Evolutionary conservation across 2,888 invertebrate genomes (phyloP), one percentile per base, ranked within the genome.

Genomic region (Ariolimax columbianus): DNA sequence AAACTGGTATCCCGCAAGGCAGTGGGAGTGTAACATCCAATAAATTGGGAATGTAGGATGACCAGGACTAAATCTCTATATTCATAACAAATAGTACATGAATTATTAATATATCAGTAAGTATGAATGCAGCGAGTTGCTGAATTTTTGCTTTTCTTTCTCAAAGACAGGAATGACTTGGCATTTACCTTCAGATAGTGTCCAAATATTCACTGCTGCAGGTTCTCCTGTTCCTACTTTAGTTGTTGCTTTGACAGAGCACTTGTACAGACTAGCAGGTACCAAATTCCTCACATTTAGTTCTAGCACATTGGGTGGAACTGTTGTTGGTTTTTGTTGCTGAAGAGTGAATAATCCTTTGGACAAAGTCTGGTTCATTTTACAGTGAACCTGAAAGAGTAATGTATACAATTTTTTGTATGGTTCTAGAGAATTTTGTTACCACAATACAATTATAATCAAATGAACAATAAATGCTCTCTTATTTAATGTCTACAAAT

Each of bases 251-350:
- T 95, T 95, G 0, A 98, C 95, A 63, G 96, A 96, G 68, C 98
- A 95, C 88, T 96, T 96, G 93, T 97, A 98, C 86, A 95, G 94
- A 0, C 97, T 96, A 0, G 97, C 97, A 0, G 97, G 97, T 19
- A 86, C 55, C 40, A 92, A 84, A 11, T 87, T 89, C n/a, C 72
- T 51, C 26, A 90, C 87, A 14, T 89, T 89, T 79, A 89, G 87
- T 63, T 88, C 88, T 70, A 86, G 86, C 4, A 86, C 88, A 33
- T 86, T 86, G 23, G 86, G 80, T 23, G 86, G 87, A 26, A 89
- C 68, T 66, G 70, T 81, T 38, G 55, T 77, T 77, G 79, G 83
- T 43, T 78, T 70, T 17, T 72, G 51, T 17, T 26, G 38, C 26
- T 68, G 75, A 19, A 51, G 38, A 47, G 33, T 55, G 26, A 55